A percentile compares a stretch with the other conserved stretches of the same genome.
Evolutionary conservation across 2,888 invertebrate species (phyloP).

Genomic region (Andrena flavipes): DNA sequence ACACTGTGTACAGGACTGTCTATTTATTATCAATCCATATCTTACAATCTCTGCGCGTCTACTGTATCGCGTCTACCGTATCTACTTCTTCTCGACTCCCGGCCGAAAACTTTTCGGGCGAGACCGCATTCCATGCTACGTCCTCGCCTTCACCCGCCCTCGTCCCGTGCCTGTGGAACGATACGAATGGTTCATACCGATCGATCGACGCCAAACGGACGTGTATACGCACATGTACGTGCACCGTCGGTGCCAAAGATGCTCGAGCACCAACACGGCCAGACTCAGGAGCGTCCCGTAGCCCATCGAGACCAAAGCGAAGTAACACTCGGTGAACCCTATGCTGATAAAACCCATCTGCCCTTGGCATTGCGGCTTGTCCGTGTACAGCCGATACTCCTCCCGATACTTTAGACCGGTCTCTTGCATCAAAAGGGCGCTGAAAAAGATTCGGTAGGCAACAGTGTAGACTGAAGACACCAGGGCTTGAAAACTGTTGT

Average conservation of each 20-base stretch:
- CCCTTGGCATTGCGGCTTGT: conserved; percentile 87
- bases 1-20: conserved; percentile 7
- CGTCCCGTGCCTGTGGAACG: not conserved
- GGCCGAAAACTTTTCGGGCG: not conserved
- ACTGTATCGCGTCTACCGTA: not conserved
- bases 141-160: not conserved
- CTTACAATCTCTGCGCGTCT: conserved; percentile 16
- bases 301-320: conserved; percentile 86
- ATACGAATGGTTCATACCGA: no score
- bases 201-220: no score
- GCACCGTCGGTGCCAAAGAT: conserved; percentile 68
- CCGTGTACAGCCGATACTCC: conserved; percentile 86
- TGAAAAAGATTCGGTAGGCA: conserved; percentile 32
- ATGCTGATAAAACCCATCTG: conserved; percentile 88
- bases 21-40: conserved; percentile 29
- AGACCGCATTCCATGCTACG: not conserved
- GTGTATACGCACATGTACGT: not conserved
- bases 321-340: conserved; percentile 87
- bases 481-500: no score
- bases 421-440: conserved; percentile 87
- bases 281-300: conserved; percentile 85
- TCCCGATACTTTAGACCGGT: conserved; percentile 87
- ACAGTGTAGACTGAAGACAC: no score
- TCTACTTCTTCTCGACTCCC: not conserved
- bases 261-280: conserved; percentile 80